Evolutionary conservation across 2,113 vertebrate genomes (phyloP), one percentile per base, ranked within the genome.

Genomic region (Tychaedon coryphoeus): DNA sequence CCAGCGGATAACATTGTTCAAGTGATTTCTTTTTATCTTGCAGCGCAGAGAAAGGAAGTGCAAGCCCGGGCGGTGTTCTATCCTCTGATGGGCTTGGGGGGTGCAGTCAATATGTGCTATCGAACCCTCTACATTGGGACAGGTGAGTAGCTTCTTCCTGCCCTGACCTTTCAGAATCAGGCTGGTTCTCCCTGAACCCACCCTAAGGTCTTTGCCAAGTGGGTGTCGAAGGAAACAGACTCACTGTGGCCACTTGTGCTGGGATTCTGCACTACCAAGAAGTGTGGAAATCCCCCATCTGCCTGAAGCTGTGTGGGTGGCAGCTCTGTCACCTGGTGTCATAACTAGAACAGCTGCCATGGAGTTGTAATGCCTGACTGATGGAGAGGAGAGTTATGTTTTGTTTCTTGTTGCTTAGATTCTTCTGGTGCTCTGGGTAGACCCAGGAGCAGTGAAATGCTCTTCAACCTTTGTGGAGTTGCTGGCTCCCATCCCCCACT

Each of bases 121-220:
- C 98, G 99, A 95, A 99, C 99, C 66, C 98, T 99, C 96, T 99
- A 99, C 98, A 99, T 99, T 81, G 99, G 99, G 97, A 99, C 99
- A 97, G 99, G 99, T 99, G 95, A 98, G 98, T 93, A 18, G 45
- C 16, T 33, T 64, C 84, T 74, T 48, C 47, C 84, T 79, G 58
- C 42, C 33, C 53, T 54, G 48, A 23, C 79, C 71, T 62, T 69
- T 60, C 31, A 38, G 58, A 86, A 19, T 43, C 42, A 5, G 58
- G 29, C n/a, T 76, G 50, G 62, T 76, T 95, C 58, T 90, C 20
- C 50, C 61, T 74, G 74, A 36, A 33, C 69, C 43, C 36, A 84
- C 47, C 57, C 51, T 5, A 0, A 29, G 15, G 36, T 42, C 20
- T 92, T 82, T 94, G 87, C 74, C 70, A 67, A 90, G 31, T 19